These are phyloP conservation scores for Sinelater perroti DNA, from an alignment of 2,888 invertebrate genomes.

Conservation along the genomic window DNA sequence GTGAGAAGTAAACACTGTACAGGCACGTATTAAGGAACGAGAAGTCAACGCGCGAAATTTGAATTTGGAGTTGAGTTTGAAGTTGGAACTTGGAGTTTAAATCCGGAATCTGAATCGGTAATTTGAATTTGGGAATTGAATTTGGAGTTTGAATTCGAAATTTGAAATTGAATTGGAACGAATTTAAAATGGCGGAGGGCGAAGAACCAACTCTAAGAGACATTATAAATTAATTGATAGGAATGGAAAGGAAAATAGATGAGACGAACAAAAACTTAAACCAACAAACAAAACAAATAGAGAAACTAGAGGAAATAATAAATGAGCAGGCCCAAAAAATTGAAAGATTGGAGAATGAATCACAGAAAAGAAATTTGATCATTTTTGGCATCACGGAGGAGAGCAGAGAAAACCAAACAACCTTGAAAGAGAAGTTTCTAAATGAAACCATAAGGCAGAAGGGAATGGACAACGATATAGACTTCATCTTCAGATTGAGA, in stretches of 20 bases:
- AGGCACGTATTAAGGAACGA: too few species aligned
- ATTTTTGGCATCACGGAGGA: conserved; percentile 9
- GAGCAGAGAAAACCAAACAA: neutral
- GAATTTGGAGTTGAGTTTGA: too few species aligned
- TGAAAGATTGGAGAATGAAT: too few species aligned
- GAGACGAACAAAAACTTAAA: neutral
- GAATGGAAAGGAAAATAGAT: conserved; percentile 6
- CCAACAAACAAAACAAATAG: neutral
- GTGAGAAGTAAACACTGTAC: too few species aligned
- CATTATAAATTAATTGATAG: conserved; percentile 2
- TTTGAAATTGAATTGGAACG: too few species aligned
- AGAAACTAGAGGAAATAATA: conserved; percentile 5
- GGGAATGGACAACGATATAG: conserved; percentile 1
- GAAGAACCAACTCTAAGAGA: conserved; percentile 5
- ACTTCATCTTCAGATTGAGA: conserved; percentile 9
- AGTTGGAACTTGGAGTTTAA: too few species aligned
- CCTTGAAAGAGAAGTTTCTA: conserved; percentile 3
- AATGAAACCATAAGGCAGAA: neutral
- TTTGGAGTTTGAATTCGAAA: too few species aligned
- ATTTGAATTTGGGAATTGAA: too few species aligned
- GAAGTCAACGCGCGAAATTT: too few species aligned
- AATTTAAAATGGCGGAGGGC: too few species aligned
- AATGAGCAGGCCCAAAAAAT: neutral
- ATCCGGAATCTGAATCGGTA: too few species aligned
- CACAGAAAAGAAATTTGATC: conserved; percentile 11